Percentiles rank a stretch among this genome's conserved stretches.
These are phyloP conservation scores for Pachyramphus minor DNA, from an alignment of 2,113 vertebrate species.

Conservation along the genomic window DNA sequence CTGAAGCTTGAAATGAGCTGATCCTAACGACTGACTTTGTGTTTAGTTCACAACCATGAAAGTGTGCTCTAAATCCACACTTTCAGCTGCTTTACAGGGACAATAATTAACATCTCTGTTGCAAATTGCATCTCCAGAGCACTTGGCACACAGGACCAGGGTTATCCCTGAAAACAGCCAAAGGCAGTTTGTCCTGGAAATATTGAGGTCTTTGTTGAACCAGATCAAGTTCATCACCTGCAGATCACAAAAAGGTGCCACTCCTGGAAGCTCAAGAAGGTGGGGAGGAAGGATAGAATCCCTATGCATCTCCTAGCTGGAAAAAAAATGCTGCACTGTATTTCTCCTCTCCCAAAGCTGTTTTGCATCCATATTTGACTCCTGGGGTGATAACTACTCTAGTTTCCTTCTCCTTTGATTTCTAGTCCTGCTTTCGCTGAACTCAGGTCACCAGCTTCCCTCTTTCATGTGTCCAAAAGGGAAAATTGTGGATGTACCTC, in stretches of 20 bases:
- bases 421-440: not conserved
- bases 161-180: not conserved
- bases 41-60: not conserved
- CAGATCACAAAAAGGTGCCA: not conserved
- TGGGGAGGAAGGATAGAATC: not conserved
- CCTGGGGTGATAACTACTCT: not conserved
- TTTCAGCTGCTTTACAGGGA: not conserved
- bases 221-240: not conserved
- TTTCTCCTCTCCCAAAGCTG: not conserved
- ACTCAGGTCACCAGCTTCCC: not conserved
- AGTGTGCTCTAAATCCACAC: not conserved
- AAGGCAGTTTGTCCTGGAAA: not conserved
- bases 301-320: accelerated
- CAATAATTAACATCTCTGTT: not conserved
- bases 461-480: not conserved
- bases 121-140: not conserved
- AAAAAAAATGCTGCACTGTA: accelerated
- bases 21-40: accelerated
- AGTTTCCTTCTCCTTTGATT: not conserved
- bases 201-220: not conserved
- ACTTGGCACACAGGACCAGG: not conserved
- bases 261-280: not conserved
- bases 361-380: not conserved
- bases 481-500: not conserved
- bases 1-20: not conserved